Evolutionary conservation across 2,888 invertebrate species (phyloP), one percentile per base, ranked within the genome.

Genomic region (Drosophila limbata): DNA sequence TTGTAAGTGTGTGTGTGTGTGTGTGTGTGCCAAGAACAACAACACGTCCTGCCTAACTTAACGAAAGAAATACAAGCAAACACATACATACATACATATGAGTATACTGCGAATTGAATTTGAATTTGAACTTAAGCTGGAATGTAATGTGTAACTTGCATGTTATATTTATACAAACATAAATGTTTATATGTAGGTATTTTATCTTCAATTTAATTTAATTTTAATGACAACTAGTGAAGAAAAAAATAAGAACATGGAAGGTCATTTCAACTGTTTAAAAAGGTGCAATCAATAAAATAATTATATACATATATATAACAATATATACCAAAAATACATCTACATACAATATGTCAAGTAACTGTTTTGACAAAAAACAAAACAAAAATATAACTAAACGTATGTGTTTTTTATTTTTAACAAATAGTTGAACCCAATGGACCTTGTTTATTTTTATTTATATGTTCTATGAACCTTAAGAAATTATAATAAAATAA

Each of bases 211-310:
- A 45, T 25, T 53, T 17, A 31, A 40, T 39, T 31, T 39, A 51
- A 52, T 44, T 39, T 39, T 50, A 64, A 55, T 56, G 33, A 33
- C 42, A 39, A 50, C 9, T 33, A 52, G 17, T 51, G 15, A 44
- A 6, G 9, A n/a, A 25, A 28, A n/a, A n/a, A n/a, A 25, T 21
- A n/a, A 35, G 35, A 19, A 53, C 1, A 39, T 10, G n/a, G 2
- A 37, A 37, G 19, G 15, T 40, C 31, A 31, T 35, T 52, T 33
- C 10, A 53, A 55, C 15, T 31, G n/a, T 44, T 59, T 50, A 31
- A 50, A 56, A 48, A 61, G 44, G 52, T 61, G 61, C 50, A 51
- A 51, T 51, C 51, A 51, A 48, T 48, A 48, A 48, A 48, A 19
- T 48, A 48, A 48, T 48, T 33, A 33, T 48, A 25, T 33, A 33